A percentile compares a stretch with the other conserved stretches of the same genome.
phyloP scores from a whole-genome alignment of 2,888 invertebrate species.

The Melieria picta region DNA sequence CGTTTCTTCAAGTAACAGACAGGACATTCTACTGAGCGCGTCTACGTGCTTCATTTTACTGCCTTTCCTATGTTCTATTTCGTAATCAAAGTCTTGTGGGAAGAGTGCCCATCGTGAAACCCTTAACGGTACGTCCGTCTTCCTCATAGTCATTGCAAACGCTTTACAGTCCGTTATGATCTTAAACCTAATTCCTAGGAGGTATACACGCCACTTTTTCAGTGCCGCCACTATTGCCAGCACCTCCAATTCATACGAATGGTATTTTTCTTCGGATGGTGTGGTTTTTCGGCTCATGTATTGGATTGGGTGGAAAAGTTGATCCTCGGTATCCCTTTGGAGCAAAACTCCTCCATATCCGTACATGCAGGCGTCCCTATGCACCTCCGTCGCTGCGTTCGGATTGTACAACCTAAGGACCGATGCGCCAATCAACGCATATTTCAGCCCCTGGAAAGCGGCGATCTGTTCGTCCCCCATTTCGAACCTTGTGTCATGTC shows the following conservation, averaged over 20 bases:
- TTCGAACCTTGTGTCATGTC: too few species aligned
- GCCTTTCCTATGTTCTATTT: constrained; percentile 33
- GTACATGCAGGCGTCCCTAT: constrained; percentile 30
- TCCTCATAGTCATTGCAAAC: constrained; percentile 35
- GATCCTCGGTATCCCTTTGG: constrained; percentile 29
- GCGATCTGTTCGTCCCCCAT: too few species aligned
- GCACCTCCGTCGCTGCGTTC: constrained; percentile 13
- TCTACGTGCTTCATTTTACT: constrained; percentile 38
- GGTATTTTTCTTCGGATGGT: constrained; percentile 21
- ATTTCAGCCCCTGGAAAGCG: too few species aligned
- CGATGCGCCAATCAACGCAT: too few species aligned
- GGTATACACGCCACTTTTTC: constrained; percentile 27
- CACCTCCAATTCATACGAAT: constrained; percentile 26
- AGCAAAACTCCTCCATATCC: constrained; percentile 36
- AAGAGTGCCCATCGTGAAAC: constrained; percentile 38
- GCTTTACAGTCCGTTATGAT: constrained; percentile 36
- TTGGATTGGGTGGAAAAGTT: constrained; percentile 34
- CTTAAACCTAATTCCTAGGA: constrained; percentile 24
- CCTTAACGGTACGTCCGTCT: constrained; percentile 30
- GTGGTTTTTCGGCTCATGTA: constrained; percentile 33
- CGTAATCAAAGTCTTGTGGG: constrained; percentile 38
- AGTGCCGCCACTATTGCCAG: constrained; percentile 26
- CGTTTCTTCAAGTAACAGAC: constrained; percentile 31
- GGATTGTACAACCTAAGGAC: not conserved
- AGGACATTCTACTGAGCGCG: constrained; percentile 32